Evolutionary conservation across 2,113 vertebrate species (phyloP).

Genomic region (Desmodus rotundus): DNA sequence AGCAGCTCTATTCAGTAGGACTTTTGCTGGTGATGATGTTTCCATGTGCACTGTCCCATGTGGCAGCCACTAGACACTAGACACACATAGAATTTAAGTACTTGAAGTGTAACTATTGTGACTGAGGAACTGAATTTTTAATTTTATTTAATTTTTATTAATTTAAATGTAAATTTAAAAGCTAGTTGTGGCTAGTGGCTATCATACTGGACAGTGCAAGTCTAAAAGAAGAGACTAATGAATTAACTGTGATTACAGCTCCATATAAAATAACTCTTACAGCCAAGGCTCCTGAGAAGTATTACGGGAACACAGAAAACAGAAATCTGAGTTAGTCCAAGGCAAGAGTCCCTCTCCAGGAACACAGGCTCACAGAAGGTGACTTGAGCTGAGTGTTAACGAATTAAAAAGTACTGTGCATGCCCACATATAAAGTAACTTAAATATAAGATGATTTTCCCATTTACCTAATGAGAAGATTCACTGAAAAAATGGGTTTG

Average conservation of each 20-base stretch:
- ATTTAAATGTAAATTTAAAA: conserved; percentile 13
- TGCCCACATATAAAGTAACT: not conserved
- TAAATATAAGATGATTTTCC: not conserved
- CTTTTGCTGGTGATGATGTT: not conserved
- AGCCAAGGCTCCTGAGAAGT: not conserved
- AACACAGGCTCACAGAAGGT: not conserved
- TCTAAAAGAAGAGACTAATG: not conserved
- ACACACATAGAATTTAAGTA: not conserved
- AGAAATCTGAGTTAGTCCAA: not conserved
- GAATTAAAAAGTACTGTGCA: not conserved
- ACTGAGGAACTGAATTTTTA: not conserved
- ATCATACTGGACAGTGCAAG: not conserved
- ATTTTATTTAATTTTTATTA: not conserved
- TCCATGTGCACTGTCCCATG: not conserved
- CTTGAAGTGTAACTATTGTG: not conserved
- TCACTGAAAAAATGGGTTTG: not conserved
- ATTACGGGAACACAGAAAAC: not conserved
- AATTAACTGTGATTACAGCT: not conserved
- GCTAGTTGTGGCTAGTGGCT: not conserved
- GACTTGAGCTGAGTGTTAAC: not conserved
- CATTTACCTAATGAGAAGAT: not conserved
- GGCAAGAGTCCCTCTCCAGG: not conserved
- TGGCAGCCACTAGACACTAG: not conserved
- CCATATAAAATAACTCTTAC: not conserved
- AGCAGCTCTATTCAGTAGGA: not conserved